phyloP scores from a whole-genome alignment of 2,113 vertebrate species.

The Carassius auratus region DNA sequence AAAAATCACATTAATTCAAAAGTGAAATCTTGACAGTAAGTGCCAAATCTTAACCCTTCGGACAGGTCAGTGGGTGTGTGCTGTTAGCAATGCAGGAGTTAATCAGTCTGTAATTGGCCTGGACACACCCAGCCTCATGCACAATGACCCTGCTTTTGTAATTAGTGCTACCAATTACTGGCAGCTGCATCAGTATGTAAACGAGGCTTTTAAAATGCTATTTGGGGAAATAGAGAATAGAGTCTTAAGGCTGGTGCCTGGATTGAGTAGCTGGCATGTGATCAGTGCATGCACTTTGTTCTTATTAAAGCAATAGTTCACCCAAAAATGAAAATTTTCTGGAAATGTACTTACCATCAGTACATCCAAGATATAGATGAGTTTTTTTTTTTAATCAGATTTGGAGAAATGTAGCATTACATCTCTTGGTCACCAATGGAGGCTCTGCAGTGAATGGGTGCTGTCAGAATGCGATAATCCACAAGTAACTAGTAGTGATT shows the following conservation, averaged over 20 bases:
- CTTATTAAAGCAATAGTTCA: background rate
- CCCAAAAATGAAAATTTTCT: background rate
- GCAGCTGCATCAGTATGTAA: conserved; percentile 1
- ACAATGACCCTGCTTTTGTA: conserved; percentile 9
- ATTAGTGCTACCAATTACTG: conserved; percentile 10
- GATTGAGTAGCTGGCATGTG: background rate
- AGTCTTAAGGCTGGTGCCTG: background rate
- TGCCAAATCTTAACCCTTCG: background rate
- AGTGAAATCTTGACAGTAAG: background rate
- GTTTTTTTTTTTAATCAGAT: background rate
- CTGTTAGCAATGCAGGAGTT: background rate
- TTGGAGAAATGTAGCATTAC: background rate
- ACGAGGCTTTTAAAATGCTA: background rate
- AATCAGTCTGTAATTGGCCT: background rate
- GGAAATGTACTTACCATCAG: background rate
- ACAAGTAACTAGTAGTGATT: background rate
- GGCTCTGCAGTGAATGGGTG: no score
- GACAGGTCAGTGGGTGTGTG: background rate
- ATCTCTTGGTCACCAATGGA: no score
- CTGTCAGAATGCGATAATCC: no score
- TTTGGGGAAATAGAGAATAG: background rate
- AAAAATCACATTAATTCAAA: background rate
- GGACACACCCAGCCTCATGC: background rate
- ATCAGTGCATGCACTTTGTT: background rate
- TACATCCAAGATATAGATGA: background rate